Evolutionary conservation across 2,888 invertebrate genomes (phyloP).

Genomic region (Cheilosia vulpina): DNA sequence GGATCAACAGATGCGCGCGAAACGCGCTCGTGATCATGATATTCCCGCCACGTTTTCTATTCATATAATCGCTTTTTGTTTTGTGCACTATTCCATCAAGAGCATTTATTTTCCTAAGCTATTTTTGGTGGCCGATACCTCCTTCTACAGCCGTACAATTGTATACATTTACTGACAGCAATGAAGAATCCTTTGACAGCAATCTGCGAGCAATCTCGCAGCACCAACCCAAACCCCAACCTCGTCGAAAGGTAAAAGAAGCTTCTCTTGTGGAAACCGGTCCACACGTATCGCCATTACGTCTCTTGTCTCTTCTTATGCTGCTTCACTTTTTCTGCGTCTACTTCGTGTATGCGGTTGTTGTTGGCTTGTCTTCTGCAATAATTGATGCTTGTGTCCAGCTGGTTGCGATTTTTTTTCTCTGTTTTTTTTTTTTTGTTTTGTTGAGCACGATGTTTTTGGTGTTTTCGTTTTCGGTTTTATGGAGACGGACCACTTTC

Average conservation of each 20-base stretch:
- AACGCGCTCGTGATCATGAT: conserved; percentile 51
- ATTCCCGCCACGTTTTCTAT: conserved; percentile 66
- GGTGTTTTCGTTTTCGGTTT: conserved; percentile 66
- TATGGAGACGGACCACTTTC: conserved; percentile 68
- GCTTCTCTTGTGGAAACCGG: conserved; percentile 42
- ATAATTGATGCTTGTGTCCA: conserved; percentile 73
- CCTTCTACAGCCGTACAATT: conserved; percentile 47
- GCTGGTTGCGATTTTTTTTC: conserved; percentile 58
- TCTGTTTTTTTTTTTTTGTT: conserved; percentile 13
- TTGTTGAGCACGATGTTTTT: not conserved
- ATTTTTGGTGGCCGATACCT: conserved; percentile 55
- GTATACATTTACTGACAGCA: conserved; percentile 62
- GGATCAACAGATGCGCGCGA: conserved; percentile 60
- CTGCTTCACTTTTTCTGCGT: conserved; percentile 29
- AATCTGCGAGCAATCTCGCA: conserved; percentile 55
- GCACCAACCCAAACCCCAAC: conserved; percentile 32
- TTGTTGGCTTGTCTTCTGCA: conserved; percentile 64
- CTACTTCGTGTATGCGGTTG: not conserved
- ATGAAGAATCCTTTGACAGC: conserved; percentile 66
- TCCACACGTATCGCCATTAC: conserved; percentile 68
- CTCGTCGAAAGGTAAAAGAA: conserved; percentile 3
- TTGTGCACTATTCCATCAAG: conserved; percentile 23
- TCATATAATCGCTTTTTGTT: conserved; percentile 32
- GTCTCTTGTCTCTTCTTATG: conserved; percentile 62
- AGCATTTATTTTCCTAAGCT: conserved; percentile 33